phyloP scores from a whole-genome alignment of 2,888 invertebrate genomes.

The Leuctra nigra region DNA sequence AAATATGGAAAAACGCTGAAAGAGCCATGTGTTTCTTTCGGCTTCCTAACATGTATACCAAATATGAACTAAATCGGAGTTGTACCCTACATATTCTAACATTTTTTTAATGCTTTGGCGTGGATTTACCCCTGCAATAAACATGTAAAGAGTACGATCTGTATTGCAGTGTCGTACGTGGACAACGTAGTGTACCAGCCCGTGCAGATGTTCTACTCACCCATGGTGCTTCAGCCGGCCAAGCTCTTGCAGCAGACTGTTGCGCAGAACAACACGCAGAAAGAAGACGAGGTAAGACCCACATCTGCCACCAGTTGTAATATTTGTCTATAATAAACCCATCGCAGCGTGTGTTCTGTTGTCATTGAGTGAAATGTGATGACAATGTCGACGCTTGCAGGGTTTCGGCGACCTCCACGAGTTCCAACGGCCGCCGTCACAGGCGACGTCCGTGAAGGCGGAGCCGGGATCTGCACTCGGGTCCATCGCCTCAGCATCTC shows the following conservation, averaged over 20 bases:
- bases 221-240: constrained; percentile 41
- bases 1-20: too few species aligned
- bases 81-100: too few species aligned
- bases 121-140: too few species aligned
- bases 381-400: not conserved
- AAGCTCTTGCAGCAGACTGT: not conserved
- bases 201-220: constrained; percentile 49
- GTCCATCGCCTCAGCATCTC: constrained; percentile 40
- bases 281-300: not conserved
- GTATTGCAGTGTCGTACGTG: too few species aligned
- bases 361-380: not conserved
- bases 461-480: constrained; percentile 48
- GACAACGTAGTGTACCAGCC: constrained; percentile 53
- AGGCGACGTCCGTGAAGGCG: constrained; percentile 49
- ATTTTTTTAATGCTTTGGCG: too few species aligned
- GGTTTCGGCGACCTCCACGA: not conserved
- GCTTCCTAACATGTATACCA: too few species aligned
- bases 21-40: too few species aligned
- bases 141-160: too few species aligned
- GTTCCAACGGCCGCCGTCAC: constrained; percentile 41
- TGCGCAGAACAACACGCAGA: constrained; percentile 24
- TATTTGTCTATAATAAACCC: not conserved
- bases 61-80: too few species aligned
- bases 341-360: not conserved
- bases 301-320: not conserved